Conservation (phyloP, 2,888 invertebrate species). For the Cistogaster globosa region DNA sequence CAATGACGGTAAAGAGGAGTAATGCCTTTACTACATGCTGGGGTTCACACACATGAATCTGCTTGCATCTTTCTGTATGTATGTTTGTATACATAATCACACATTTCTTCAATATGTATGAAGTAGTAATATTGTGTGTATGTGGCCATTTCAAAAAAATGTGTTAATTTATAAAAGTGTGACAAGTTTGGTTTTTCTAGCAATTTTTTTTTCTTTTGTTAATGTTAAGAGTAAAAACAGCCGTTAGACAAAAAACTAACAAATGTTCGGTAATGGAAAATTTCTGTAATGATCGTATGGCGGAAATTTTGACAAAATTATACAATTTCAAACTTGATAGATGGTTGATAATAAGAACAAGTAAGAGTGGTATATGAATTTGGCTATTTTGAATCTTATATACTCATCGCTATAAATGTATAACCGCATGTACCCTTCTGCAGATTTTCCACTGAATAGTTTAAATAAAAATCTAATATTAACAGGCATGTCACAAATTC, state of each 20-base stretch:
- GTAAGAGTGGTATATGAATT: no score
- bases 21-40: neutral
- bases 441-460: no score
- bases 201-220: neutral
- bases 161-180: slow-evolving; percentile 30
- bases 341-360: no score
- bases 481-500: no score
- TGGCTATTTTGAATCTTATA: no score
- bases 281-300: neutral
- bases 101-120: neutral
- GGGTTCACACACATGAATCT: slow-evolving; percentile 1
- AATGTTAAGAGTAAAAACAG: neutral
- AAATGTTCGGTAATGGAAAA: neutral
- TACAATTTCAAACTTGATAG: neutral
- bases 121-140: neutral
- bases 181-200: slow-evolving; percentile 28
- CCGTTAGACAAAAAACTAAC: neutral
- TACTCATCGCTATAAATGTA: no score
- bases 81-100: neutral
- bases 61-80: slow-evolving; percentile 23
- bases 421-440: no score
- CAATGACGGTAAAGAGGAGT: neutral
- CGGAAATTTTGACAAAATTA: neutral
- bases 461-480: no score
- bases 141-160: neutral